Base-by-base conservation (phyloP, 2,797 vertebrate genomes). In the Smutsia gigantea region DNA sequence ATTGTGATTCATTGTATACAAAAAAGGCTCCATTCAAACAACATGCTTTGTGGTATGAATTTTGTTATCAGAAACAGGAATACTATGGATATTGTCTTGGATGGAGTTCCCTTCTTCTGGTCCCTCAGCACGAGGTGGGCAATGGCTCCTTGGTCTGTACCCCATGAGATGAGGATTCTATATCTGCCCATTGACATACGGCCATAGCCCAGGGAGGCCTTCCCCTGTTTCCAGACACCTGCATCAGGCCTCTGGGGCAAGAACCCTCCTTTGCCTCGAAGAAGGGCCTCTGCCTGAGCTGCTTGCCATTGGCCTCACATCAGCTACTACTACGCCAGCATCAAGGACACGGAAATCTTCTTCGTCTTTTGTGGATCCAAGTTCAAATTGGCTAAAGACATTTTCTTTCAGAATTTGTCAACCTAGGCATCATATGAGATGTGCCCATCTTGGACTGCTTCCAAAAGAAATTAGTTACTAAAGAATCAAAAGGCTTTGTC, bases 401-500 rank as follows among this genome's bases (percentile, higher is more conserved):
- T 12, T 51, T 77, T 87, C 46, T 66, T 72, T 21, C 34, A 71
- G 75, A 90, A 87, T 79, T 23, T 86, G 68, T 94, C 59, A 75
- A 19, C 57, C 14, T 51, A 81, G 37, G 12, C 74, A 34, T 78
- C 57, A 23, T 39, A 23, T 69, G 64, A 93, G 51, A 72, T 66
- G 2, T 59, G 17, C 68, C 72, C 18, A 63, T 49, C 85, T 95
- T 59, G 49, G 39, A 77, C 15, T 42, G 3, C 49, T 71, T 55
- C 61, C 78, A 77, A 90, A 95, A 86, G 42, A 72, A 93, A 72
- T 95, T 29, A 77, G 19, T 66, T 59, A 27, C 46, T 95, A 57
- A 83, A 91, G n/a, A 84, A 71, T n/a, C 63, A 51, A 78, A 95
- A 82, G 37, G 23, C 23, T 87, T 95, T 90, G 51, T 82, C 69